Percentiles rank a stretch among this genome's conserved stretches.
Evolutionary conservation across 2,888 invertebrate species (phyloP).

Genomic region (Brachyptera risi): DNA sequence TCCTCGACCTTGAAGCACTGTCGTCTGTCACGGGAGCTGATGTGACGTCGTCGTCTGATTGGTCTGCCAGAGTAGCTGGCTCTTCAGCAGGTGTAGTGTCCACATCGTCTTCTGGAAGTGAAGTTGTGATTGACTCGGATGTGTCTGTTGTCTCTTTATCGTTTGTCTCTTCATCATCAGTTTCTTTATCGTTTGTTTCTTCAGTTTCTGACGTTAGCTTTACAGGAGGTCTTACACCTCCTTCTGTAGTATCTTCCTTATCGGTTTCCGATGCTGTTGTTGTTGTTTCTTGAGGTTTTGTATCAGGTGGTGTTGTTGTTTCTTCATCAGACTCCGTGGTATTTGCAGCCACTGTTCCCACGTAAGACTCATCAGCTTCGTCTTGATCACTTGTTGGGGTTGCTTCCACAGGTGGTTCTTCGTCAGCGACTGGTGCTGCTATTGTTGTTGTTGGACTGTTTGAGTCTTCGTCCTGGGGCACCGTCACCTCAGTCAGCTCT

Average conservation of each 20-base stretch:
- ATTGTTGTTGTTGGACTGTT: background rate
- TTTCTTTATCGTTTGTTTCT: background rate
- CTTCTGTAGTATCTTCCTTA: background rate
- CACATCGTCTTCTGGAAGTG: background rate
- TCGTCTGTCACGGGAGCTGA: slow-evolving; percentile 5
- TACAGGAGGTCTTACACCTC: too few relatives aligned
- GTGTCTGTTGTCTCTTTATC: background rate
- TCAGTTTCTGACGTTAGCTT: too few relatives aligned
- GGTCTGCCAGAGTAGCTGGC: background rate
- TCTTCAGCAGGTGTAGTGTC: background rate
- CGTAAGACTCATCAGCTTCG: too few relatives aligned
- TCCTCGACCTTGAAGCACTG: too few relatives aligned
- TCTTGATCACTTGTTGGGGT: background rate
- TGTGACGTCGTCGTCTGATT: slow-evolving; percentile 17
- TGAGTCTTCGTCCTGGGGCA: background rate
- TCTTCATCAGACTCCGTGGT: background rate
- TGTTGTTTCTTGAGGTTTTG: slow-evolving; percentile 15
- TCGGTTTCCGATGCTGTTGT: background rate
- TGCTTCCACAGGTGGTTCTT: background rate
- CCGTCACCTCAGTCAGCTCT: background rate
- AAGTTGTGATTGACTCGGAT: background rate
- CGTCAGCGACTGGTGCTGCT: background rate
- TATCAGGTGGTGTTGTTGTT: background rate
- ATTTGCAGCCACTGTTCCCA: background rate
- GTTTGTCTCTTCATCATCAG: background rate